These are phyloP conservation scores for Cochlearius cochlearius DNA, from an alignment of 2,113 vertebrate genomes.

Conservation along the genomic window DNA sequence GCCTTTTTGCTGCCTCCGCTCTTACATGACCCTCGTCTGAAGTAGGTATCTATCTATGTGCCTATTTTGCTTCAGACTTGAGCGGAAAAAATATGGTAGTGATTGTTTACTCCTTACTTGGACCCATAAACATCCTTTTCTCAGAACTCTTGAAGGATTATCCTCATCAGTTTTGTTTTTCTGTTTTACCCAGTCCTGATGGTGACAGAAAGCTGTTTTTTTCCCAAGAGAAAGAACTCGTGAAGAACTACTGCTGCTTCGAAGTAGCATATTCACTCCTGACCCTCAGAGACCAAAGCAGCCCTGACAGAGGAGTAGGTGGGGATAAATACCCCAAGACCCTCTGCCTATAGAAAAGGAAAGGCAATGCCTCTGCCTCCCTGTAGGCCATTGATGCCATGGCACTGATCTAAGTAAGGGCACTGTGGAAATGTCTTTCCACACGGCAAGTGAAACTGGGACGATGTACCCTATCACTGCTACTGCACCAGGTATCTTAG, in stretches of 20 bases:
- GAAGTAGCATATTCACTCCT: background rate
- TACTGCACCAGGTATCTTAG: background rate
- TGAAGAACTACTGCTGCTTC: background rate
- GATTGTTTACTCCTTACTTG: background rate
- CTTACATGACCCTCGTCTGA: accelerated
- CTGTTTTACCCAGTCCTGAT: background rate
- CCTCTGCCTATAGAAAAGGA: background rate
- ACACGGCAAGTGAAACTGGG: background rate
- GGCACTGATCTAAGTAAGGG: background rate
- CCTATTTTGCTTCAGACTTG: background rate
- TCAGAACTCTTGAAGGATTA: background rate
- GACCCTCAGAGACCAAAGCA: background rate
- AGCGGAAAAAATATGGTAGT: background rate
- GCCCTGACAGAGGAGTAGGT: background rate
- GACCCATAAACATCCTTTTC: background rate
- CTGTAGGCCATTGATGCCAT: background rate
- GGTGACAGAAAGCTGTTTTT: background rate
- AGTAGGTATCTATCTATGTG: background rate
- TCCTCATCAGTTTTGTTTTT: background rate
- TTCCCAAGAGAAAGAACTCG: background rate
- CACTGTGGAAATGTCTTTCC: background rate
- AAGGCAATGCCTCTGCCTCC: background rate
- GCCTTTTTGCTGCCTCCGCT: background rate
- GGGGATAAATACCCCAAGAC: background rate
- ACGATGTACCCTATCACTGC: background rate